Base-by-base conservation (phyloP, 2,888 invertebrate species). In the Limenitis camilla region DNA sequence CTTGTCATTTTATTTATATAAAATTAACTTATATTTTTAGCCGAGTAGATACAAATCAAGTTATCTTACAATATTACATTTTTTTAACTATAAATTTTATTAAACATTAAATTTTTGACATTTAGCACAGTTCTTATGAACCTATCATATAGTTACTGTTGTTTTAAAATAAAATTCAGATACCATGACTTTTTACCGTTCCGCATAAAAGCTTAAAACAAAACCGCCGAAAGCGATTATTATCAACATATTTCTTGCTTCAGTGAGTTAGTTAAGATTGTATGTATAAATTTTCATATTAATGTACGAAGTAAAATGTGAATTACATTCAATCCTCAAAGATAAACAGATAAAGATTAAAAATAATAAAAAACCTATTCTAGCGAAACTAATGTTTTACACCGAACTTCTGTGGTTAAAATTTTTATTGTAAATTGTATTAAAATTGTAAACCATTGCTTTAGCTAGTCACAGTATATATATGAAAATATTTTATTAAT, bases 171-270 rank as follows among this genome's bases (percentile, higher is more conserved):
- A 19, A 19, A 19, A 19, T 19, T 19, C 19, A 19, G 3, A 19
- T 19, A 19, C 1, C 2, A 19, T 19, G 19, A 19, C 19, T 19
- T 19, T 19, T 19, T 19, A 19, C 19, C 33, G 45, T 45, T 45
- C 45, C 45, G 36, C 45, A 35, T 29, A 29, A 45, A 36, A 45
- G 11, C 28, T 7, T 28, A 35, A 28, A 45, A 11, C 45, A 45
- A 35, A 45, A 36, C 35, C 36, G 29, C 45, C 45, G 45, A 44
- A 44, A 44, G 11, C 35, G 28, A 28, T 45, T 10, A 45, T 45
- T 29, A 36, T 8, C 35, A 27, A 35, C 6, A 29, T 28, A 44
- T 35, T 27, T 36, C 9, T n/a, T 36, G 35, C 35, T 36, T 36
- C 35, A 36, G 35, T 36, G 35, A 36, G 35, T 36, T 10, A 36